Evolutionary conservation across 1,140 invertebrate genomes (phyloP).

Genomic region (Ridgeia piscesae): DNA sequence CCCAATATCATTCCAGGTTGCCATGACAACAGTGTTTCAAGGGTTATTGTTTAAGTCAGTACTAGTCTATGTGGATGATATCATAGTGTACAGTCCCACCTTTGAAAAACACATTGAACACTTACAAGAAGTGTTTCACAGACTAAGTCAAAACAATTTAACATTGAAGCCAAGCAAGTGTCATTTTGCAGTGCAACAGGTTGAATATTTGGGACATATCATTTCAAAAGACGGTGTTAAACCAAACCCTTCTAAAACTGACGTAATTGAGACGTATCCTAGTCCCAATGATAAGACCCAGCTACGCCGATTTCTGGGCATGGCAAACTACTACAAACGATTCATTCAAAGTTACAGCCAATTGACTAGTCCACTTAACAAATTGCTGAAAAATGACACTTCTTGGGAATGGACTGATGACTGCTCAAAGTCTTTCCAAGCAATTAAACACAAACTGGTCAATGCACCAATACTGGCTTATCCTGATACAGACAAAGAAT

Average conservation of each 20-base stretch:
- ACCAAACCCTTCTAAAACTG: too few relatives aligned
- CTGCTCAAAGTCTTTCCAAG: slow-evolving; percentile 29
- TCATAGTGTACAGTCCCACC: slow-evolving; percentile 5
- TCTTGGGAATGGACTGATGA: slow-evolving; percentile 28
- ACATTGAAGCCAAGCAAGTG: too few relatives aligned
- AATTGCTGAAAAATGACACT: slow-evolving; percentile 52
- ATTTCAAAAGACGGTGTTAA: neutral
- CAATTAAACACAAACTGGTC: slow-evolving; percentile 32
- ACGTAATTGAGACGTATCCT: slow-evolving; percentile 28
- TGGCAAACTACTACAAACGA: slow-evolving; percentile 56
- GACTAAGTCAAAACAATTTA: slow-evolving; percentile 26
- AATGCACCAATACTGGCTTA: slow-evolving; percentile 34
- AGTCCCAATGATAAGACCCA: slow-evolving; percentile 46
- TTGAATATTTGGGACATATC: neutral
- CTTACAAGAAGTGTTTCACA: neutral
- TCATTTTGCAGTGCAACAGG: neutral
- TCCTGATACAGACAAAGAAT: slow-evolving; percentile 35
- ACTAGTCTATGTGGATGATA: slow-evolving; percentile 32
- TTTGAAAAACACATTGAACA: slow-evolving; percentile 20
- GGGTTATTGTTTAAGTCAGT: slow-evolving; percentile 28
- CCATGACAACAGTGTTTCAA: slow-evolving; percentile 26
- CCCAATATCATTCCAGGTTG: slow-evolving; percentile 26
- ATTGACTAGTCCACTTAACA: slow-evolving; percentile 41
- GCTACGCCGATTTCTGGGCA: slow-evolving; percentile 50
- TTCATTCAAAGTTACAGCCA: slow-evolving; percentile 43